These are phyloP conservation scores for Scopus umbretta DNA, from an alignment of 2,113 vertebrate genomes.

Conservation along the genomic window DNA sequence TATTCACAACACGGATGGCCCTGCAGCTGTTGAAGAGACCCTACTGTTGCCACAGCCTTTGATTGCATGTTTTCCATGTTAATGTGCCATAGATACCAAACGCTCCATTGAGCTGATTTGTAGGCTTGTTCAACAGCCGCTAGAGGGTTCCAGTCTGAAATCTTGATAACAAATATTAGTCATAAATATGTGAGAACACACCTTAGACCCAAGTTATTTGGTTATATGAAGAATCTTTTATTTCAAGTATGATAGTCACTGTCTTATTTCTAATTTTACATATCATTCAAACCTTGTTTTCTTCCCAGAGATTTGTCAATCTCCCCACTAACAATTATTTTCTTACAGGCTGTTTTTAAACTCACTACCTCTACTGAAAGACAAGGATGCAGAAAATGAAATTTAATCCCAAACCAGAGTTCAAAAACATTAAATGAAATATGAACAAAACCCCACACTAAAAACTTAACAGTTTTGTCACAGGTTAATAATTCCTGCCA, in stretches of 20 bases:
- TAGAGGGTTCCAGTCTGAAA: background rate
- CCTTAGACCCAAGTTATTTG: background rate
- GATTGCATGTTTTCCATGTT: background rate
- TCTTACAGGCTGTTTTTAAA: background rate
- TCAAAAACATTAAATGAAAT: background rate
- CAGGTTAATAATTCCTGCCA: background rate
- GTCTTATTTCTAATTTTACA: background rate
- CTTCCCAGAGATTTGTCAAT: background rate
- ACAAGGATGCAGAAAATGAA: background rate
- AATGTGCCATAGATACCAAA: background rate
- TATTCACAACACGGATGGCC: no score
- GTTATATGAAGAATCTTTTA: background rate
- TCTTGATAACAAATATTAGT: background rate
- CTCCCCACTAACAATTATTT: background rate
- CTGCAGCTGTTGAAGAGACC: background rate
- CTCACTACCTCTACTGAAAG: background rate
- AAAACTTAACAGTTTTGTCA: background rate
- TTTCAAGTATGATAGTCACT: background rate
- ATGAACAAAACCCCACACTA: background rate
- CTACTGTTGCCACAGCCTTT: background rate
- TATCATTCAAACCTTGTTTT: background rate
- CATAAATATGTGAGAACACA: background rate
- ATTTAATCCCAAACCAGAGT: background rate
- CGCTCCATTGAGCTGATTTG: background rate
- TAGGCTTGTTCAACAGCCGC: background rate